A percentile compares a stretch with the other conserved stretches of the same genome.
Conservation (phyloP, 2,888 invertebrate genomes). For the Yponomeuta malinellus region DNA sequence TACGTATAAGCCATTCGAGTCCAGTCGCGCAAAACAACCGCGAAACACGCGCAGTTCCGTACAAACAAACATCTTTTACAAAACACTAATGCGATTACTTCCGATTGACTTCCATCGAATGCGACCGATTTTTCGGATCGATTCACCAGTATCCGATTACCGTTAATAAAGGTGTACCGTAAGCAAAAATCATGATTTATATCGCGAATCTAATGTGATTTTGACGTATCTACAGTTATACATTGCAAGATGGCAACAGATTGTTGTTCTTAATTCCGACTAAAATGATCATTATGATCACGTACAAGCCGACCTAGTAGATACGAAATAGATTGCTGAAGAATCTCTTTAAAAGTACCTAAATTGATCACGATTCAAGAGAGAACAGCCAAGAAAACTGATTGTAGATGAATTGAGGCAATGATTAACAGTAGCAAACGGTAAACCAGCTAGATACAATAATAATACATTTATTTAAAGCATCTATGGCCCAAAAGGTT, state of each 20-base stretch:
- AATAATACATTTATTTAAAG: too few relatives aligned
- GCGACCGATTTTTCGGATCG: conserved; percentile 49
- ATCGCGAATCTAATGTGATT: neutral
- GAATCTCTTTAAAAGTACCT: neutral
- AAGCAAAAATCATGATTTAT: conserved; percentile 41
- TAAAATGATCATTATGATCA: neutral
- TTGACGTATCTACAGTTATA: neutral
- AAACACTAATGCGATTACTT: conserved; percentile 36
- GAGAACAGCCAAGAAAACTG: neutral
- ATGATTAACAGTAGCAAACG: neutral
- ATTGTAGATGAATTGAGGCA: neutral
- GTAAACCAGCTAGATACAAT: too few relatives aligned
- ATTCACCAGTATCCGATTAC: conserved; percentile 59
- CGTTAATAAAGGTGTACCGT: conserved; percentile 37
- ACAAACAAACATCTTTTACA: conserved; percentile 19
- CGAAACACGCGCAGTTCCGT: conserved; percentile 18
- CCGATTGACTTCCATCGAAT: conserved; percentile 56
- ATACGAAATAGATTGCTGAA: neutral
- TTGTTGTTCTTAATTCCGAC: neutral
- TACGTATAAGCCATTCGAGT: conserved; percentile 14
- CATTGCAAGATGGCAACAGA: neutral
- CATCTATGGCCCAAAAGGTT: too few relatives aligned
- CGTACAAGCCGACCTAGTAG: neutral
- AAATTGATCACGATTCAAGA: neutral
- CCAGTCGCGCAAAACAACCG: conserved; percentile 15